phyloP scores from a whole-genome alignment of 2,797 vertebrate species.

The Myoxocephalus aenaeus region DNA sequence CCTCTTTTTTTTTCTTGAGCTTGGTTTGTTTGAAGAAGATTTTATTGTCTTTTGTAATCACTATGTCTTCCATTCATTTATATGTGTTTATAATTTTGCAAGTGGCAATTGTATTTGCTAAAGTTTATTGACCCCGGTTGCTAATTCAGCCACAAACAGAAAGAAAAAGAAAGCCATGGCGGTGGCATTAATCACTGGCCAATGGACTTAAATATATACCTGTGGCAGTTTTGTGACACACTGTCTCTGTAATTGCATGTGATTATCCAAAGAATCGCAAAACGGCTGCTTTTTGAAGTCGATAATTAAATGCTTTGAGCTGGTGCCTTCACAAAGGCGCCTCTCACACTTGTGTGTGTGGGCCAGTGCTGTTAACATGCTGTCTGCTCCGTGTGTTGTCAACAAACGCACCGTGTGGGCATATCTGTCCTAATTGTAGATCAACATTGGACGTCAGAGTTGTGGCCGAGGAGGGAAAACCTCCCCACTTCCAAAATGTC shows the following conservation, averaged over 20 bases:
- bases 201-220: conserved; percentile 57
- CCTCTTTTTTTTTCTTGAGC: neutral
- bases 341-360: conserved; percentile 23
- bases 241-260: conserved; percentile 73
- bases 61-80: neutral
- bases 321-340: conserved; percentile 42
- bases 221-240: conserved; percentile 70
- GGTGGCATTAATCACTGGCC: conserved; percentile 65
- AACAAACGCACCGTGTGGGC: conserved; percentile 1
- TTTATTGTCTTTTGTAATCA: neutral
- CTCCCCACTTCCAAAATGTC: conserved; percentile 45
- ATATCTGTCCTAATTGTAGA: conserved; percentile 28
- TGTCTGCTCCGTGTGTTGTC: conserved; percentile 19
- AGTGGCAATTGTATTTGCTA: conserved; percentile 5
- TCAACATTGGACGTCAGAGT: conserved; percentile 34
- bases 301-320: conserved; percentile 62
- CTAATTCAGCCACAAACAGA: conserved; percentile 8
- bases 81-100: conserved; percentile 5
- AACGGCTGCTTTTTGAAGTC: conserved; percentile 60
- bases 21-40: conserved; percentile 11
- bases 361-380: conserved; percentile 30
- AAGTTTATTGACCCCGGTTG: neutral
- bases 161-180: conserved; percentile 49
- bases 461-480: conserved; percentile 40
- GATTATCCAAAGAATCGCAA: conserved; percentile 67